Evolutionary conservation across 2,888 invertebrate genomes (phyloP), one percentile per base, ranked within the genome.

Genomic region (Sialis lutaria): DNA sequence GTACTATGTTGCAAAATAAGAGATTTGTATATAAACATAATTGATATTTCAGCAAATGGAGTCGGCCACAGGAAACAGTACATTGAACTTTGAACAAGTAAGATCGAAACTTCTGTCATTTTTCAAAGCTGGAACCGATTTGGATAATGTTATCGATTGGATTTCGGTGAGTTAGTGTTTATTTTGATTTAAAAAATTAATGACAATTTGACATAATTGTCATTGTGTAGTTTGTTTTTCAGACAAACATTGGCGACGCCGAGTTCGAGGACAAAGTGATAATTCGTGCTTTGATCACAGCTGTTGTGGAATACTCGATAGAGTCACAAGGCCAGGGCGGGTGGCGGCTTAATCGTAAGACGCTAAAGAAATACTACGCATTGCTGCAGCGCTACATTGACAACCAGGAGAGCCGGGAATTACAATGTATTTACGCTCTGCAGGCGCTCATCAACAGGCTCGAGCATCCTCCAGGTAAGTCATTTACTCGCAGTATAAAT

Each of bases 371-470:
- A 42, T 64, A 72, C 48, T 62, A 65, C 52, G 70, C 69, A 40
- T 67, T 85, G 46, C 72, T 88, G 51, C 70, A 73, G 53, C 77
- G 78, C 46, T 85, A 78, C 59, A 77, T 88, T 32, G 83, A 82
- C 57, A 73, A 76, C 49, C 72, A 77, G 54, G 73, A 77, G 49
- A 67, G 74, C 40, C 72, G 77, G 46, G 88, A 91, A 67, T 69
- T 89, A 49, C 83, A 88, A 63, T 88, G 87, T 59, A 70, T 93
- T 54, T 83, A 81, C 63, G 88, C 88, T 46, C 73, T 91, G 56
- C 91, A 92, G 63, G 73, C 82, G 50, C 72, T 89, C 51, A 76
- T 87, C 56, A 72, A 79, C 60, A 74, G 77, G 61, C 68, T 88
- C 60, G 82, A 88, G 61, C 85, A 90, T 68, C 92, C 92, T 32